Conservation (phyloP, 30 jellyfish, hydroid and myxozoan genomes). For the Turritopsis rubra region DNA sequence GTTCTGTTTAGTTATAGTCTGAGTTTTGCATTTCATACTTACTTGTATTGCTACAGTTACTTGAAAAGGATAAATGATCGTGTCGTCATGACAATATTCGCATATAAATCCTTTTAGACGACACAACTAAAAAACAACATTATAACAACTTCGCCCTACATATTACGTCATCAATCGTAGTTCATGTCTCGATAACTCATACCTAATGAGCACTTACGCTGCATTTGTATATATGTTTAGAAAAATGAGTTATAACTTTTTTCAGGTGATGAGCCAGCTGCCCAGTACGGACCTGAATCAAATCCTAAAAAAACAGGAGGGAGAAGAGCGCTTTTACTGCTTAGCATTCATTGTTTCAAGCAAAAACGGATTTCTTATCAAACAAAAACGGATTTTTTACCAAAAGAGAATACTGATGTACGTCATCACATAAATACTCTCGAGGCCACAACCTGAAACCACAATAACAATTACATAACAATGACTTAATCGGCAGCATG, state of each 20-base stretch:
- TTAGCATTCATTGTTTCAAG: no score
- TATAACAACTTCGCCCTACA: neutral
- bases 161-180: neutral
- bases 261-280: slow-evolving; percentile 70
- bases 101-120: slow-evolving; percentile 87
- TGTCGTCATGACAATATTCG: slow-evolving; percentile 59
- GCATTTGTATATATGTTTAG: slow-evolving; percentile 83
- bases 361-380: no score
- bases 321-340: no score
- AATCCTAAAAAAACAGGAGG: slow-evolving; percentile 33
- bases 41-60: slow-evolving; percentile 66
- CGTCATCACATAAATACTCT: slow-evolving; percentile 87
- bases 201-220: slow-evolving; percentile 47
- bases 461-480: no score
- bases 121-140: slow-evolving; percentile 58
- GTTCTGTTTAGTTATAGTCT: no score
- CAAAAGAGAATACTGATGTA: slow-evolving; percentile 82
- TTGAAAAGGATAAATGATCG: slow-evolving; percentile 83
- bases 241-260: slow-evolving; percentile 53
- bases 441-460: slow-evolving; percentile 82
- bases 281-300: slow-evolving; percentile 84
- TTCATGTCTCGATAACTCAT: neutral
- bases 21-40: no score
- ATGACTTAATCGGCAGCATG: no score
- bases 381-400: slow-evolving; percentile 27